A percentile compares a stretch with the other conserved stretches of the same genome.
Evolutionary conservation across 2,113 vertebrate genomes (phyloP).

Genomic region (Morone chrysops): DNA sequence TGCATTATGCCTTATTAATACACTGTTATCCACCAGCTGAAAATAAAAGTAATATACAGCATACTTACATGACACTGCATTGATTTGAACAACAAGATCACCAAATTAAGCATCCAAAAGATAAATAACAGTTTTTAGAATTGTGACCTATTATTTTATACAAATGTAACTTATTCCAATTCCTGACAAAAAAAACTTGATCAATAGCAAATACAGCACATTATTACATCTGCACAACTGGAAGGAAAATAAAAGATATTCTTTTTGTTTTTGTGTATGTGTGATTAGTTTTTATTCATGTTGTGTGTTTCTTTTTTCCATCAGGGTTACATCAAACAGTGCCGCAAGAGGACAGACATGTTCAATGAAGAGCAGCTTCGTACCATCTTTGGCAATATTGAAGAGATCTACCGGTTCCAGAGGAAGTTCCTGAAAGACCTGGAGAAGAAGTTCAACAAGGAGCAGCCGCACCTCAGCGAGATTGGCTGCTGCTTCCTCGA

Average conservation of each 20-base stretch:
- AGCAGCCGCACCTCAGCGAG: conserved; percentile 93
- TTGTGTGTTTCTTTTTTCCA: neutral
- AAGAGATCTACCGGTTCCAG: conserved; percentile 96
- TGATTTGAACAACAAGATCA: too few relatives aligned
- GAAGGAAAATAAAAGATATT: too few relatives aligned
- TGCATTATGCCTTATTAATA: conserved; percentile 29
- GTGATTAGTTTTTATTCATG: neutral
- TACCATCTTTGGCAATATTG: conserved; percentile 95
- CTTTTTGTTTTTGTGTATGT: neutral
- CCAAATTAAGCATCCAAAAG: too few relatives aligned
- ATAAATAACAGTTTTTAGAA: too few relatives aligned
- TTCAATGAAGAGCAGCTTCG: conserved; percentile 94
- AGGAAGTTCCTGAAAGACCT: conserved; percentile 92
- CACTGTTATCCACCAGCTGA: neutral
- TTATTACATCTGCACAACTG: too few relatives aligned
- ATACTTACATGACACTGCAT: too few relatives aligned
- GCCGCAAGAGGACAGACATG: conserved; percentile 94
- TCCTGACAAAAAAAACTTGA: too few relatives aligned
- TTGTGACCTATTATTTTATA: too few relatives aligned
- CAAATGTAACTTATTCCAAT: too few relatives aligned
- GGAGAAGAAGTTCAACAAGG: conserved; percentile 94
- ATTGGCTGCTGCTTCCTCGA: conserved; percentile 96
- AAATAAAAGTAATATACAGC: too few relatives aligned
- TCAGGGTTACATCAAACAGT: conserved; percentile 97
- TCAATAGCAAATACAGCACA: too few relatives aligned